These are phyloP conservation scores for Parnassius orleans DNA, from an alignment of 2,888 invertebrate species.

Conservation along the genomic window DNA sequence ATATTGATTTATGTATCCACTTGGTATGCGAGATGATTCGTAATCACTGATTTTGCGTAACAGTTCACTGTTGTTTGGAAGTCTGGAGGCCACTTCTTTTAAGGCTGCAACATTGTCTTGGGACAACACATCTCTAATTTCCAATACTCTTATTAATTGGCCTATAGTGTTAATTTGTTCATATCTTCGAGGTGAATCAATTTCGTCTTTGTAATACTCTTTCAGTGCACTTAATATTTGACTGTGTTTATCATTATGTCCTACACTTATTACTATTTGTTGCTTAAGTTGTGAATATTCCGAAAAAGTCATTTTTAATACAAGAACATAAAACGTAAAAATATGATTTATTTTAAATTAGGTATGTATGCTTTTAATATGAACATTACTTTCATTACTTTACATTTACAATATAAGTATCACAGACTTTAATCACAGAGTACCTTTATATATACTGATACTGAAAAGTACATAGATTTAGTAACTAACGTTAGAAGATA, in stretches of 20 bases:
- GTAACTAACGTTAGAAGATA: no score
- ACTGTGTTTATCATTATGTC: conserved; percentile 47
- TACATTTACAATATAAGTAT: no score
- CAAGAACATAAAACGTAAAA: background rate
- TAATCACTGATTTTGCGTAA: conserved; percentile 49
- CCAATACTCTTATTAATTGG: conserved; percentile 57
- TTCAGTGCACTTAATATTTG: conserved; percentile 53
- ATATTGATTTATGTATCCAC: conserved; percentile 45
- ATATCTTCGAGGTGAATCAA: conserved; percentile 63
- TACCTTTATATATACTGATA: no score
- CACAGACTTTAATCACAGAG: no score
- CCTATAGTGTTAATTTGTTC: conserved; percentile 58
- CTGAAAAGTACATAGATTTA: no score
- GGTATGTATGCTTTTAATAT: no score
- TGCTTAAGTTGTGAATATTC: conserved; percentile 56
- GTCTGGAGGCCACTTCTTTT: conserved; percentile 51
- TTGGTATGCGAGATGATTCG: conserved; percentile 44
- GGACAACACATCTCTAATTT: conserved; percentile 60
- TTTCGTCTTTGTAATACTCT: conserved; percentile 54
- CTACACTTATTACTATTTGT: conserved; percentile 48
- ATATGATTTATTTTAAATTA: background rate
- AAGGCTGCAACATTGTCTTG: conserved; percentile 59
- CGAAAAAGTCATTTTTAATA: conserved; percentile 51
- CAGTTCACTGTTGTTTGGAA: conserved; percentile 46
- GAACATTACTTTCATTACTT: no score